Conservation (phyloP, 2,888 invertebrate genomes). For the Troides aeacus region DNA sequence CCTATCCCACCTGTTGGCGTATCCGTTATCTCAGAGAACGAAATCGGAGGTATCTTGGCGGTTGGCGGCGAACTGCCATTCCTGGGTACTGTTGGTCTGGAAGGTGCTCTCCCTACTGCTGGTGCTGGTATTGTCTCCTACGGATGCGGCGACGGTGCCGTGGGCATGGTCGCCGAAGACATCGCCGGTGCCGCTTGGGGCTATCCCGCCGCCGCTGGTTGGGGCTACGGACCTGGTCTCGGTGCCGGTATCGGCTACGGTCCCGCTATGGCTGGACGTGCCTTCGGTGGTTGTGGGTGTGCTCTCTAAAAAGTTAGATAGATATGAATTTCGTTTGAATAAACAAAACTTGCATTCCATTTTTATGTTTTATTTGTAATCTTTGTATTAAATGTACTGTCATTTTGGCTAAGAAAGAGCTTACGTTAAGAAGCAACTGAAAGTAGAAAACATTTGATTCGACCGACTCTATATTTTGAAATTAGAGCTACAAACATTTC, state of each 20-base stretch:
- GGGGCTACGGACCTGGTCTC: slow-evolving; percentile 27
- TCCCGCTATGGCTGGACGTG: slow-evolving; percentile 4
- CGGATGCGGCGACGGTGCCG: slow-evolving; percentile 41
- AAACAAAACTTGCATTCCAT: too few species aligned
- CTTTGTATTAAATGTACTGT: too few species aligned
- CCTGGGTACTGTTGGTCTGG: slow-evolving; percentile 41
- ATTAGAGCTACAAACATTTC: too few species aligned
- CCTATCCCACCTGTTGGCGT: slow-evolving; percentile 43
- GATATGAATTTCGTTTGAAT: too few species aligned
- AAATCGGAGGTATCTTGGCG: slow-evolving; percentile 41
- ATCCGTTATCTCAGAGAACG: slow-evolving; percentile 46
- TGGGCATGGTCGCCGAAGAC: slow-evolving; percentile 39
- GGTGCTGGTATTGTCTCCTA: slow-evolving; percentile 42
- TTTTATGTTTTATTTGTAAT: too few species aligned
- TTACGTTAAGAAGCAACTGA: too few species aligned
- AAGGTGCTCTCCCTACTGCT: slow-evolving; percentile 38
- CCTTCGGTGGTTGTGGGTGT: slow-evolving; percentile 11
- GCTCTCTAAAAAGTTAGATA: not conserved
- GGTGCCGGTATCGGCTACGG: slow-evolving; percentile 18
- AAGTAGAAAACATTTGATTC: too few species aligned
- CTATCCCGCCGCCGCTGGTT: slow-evolving; percentile 5
- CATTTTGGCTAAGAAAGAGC: too few species aligned
- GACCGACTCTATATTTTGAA: too few species aligned
- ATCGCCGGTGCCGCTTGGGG: slow-evolving; percentile 30
- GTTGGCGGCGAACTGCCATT: slow-evolving; percentile 41